Percentiles rank a stretch among this genome's conserved stretches.
Conservation (phyloP, 2,797 vertebrate species). For the Trachops cirrhosus region DNA sequence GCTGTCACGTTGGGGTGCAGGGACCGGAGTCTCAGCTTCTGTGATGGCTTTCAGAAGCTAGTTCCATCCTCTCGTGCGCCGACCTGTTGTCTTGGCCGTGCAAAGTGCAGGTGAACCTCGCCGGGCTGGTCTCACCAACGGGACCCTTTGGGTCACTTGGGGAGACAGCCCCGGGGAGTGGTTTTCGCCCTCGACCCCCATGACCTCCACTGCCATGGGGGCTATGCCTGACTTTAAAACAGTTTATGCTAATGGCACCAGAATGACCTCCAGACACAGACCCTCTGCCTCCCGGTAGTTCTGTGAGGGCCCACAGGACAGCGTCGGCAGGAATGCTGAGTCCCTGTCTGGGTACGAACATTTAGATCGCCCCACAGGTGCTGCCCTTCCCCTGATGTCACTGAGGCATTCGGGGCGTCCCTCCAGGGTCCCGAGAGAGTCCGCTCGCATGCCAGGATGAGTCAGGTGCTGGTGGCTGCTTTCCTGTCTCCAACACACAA, state of each 20-base stretch:
- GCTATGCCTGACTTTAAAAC: neutral
- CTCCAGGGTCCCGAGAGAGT: accelerated
- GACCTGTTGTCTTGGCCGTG: no score
- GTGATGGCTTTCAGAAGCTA: accelerated
- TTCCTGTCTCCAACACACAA: accelerated
- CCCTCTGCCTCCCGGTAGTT: neutral
- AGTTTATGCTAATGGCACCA: neutral
- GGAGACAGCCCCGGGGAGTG: accelerated
- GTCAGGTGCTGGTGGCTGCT: no score
- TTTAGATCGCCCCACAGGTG: no score
- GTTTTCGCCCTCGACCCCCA: accelerated
- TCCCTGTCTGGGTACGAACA: neutral
- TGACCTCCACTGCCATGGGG: accelerated
- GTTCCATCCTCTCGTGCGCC: no score
- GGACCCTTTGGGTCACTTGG: neutral
- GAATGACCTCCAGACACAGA: neutral
- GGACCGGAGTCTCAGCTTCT: accelerated
- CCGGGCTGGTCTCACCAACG: neutral
- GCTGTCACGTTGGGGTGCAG: accelerated
- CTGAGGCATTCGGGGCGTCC: neutral
- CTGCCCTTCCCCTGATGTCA: accelerated
- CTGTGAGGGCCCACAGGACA: neutral
- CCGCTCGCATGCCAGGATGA: accelerated
- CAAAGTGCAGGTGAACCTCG: no score
- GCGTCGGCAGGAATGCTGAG: neutral